Evolutionary conservation across 2,113 vertebrate genomes (phyloP).

Genomic region (Progne subis): DNA sequence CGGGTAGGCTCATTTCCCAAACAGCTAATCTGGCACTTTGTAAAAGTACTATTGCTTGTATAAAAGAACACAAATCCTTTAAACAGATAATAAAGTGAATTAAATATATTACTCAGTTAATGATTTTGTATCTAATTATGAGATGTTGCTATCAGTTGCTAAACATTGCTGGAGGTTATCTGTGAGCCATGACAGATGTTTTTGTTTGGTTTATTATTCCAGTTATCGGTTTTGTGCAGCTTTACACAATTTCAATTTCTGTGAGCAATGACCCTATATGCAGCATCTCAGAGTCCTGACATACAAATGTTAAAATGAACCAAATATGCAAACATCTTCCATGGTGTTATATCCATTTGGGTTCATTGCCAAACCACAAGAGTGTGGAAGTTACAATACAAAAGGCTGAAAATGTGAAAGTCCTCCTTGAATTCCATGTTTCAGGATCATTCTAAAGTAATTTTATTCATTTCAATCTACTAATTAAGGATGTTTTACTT

Average conservation of each 20-base stretch:
- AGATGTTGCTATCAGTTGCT: background rate
- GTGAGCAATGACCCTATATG: background rate
- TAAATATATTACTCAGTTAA: slow-evolving; percentile 6
- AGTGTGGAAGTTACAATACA: background rate
- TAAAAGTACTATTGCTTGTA: background rate
- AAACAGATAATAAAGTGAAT: slow-evolving; percentile 30
- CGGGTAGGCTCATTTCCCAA: background rate
- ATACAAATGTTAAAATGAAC: background rate
- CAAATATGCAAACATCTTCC: background rate
- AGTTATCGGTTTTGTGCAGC: background rate
- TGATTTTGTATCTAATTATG: slow-evolving; percentile 24
- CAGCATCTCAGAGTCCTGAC: background rate
- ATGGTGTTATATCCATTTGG: background rate
- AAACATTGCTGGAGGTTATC: slow-evolving; percentile 3
- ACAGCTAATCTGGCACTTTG: background rate
- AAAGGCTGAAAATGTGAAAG: background rate
- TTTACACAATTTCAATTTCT: slow-evolving; percentile 23
- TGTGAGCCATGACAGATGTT: slow-evolving; percentile 16
- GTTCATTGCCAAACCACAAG: background rate
- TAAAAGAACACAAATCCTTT: background rate
- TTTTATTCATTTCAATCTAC: background rate
- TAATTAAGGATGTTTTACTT: background rate
- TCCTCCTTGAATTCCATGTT: background rate
- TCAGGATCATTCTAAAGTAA: background rate
- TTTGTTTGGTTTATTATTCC: slow-evolving; percentile 40